phyloP scores from a whole-genome alignment of 1,140 invertebrate species.

The Pogonognathellus flavescens region DNA sequence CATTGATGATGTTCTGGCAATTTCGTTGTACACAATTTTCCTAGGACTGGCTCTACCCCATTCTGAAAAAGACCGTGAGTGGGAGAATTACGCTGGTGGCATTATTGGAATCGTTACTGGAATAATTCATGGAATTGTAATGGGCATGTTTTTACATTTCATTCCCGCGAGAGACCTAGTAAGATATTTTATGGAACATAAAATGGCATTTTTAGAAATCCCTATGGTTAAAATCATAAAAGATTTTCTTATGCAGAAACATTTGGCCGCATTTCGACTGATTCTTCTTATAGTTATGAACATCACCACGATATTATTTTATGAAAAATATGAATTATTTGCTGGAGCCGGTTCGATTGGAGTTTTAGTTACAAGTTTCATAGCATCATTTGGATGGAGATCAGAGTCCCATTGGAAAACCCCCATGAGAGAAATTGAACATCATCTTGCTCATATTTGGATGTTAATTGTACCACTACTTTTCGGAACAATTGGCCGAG shows the following conservation, averaged over 20 bases:
- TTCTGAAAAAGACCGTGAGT: neutral
- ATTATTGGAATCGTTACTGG: conserved; percentile 44
- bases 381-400: conserved; percentile 56
- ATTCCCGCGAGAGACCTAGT: conserved; percentile 58
- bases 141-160: conserved; percentile 63
- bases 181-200: too few species aligned
- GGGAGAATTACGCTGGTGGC: neutral
- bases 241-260: conserved; percentile 13
- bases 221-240: neutral
- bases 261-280: conserved; percentile 18
- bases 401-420: conserved; percentile 60
- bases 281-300: conserved; percentile 49
- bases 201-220: too few species aligned
- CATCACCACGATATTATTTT: conserved; percentile 51
- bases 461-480: conserved; percentile 60
- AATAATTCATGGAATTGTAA: conserved; percentile 55
- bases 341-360: conserved; percentile 52
- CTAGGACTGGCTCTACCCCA: conserved; percentile 74
- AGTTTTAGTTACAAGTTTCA: conserved; percentile 39
- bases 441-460: conserved; percentile 59
- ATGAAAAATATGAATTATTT: conserved; percentile 16
- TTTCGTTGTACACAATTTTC: conserved; percentile 90
- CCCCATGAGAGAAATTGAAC: conserved; percentile 58
- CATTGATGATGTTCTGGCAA: conserved; percentile 85
- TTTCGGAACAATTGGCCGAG: conserved; percentile 65